Evolutionary conservation across 2,888 invertebrate species (phyloP).

Genomic region (Chironomus tentans): DNA sequence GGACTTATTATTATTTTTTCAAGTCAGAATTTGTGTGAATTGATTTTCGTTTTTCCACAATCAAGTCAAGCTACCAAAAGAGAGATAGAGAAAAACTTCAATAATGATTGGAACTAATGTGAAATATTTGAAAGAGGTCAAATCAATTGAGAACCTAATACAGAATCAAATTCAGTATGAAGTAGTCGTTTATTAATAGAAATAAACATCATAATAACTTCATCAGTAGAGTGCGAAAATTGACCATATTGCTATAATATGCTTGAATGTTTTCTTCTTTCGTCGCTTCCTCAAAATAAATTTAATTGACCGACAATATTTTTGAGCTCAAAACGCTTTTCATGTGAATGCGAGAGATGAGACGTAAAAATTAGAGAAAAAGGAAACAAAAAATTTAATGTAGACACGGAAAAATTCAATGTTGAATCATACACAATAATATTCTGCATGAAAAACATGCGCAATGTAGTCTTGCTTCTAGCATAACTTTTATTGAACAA

Average conservation of each 20-base stretch:
- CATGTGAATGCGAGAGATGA: neutral
- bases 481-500: neutral
- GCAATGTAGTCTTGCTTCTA: neutral
- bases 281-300: neutral
- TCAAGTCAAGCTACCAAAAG: neutral
- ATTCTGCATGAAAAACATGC: neutral
- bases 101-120: neutral
- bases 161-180: neutral
- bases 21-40: neutral
- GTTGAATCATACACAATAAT: neutral
- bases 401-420: slow-evolving; percentile 1
- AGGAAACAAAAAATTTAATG: neutral
- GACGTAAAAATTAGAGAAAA: neutral
- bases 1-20: too few species aligned
- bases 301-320: neutral
- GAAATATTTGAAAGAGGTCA: neutral
- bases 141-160: neutral
- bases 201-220: neutral
- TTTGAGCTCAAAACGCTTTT: neutral
- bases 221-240: neutral
- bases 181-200: neutral
- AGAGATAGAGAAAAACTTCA: neutral
- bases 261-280: neutral
- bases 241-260: neutral
- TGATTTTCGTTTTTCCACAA: neutral